Percentiles rank a stretch among this genome's conserved stretches.
Conservation (phyloP, 2,888 invertebrate genomes). For the Parnassius apollo region DNA sequence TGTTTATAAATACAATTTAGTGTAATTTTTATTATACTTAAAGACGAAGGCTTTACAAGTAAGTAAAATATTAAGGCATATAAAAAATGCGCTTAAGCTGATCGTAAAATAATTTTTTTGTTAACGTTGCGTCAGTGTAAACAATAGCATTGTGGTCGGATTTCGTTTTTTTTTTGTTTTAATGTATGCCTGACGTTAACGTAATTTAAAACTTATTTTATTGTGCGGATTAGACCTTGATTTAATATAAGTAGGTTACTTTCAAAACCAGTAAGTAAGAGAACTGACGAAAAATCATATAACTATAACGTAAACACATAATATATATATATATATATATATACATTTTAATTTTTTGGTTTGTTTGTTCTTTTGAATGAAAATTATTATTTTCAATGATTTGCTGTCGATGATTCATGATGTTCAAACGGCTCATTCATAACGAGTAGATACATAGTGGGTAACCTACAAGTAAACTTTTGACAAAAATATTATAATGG, state of each 20-base stretch:
- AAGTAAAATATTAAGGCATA: constrained; percentile 47
- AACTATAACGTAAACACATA: too few species aligned
- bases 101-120: background rate
- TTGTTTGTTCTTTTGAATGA: background rate
- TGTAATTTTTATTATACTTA: constrained; percentile 43
- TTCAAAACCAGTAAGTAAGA: background rate
- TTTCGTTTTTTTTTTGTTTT: constrained; percentile 7
- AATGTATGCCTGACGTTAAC: constrained; percentile 5
- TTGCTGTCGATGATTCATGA: too few species aligned
- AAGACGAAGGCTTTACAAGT: constrained; percentile 65
- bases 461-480: too few species aligned
- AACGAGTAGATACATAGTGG: too few species aligned
- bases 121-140: background rate
- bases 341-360: too few species aligned
- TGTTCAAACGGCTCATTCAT: too few species aligned
- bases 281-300: too few species aligned
- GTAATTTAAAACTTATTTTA: constrained; percentile 14
- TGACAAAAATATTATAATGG: too few species aligned
- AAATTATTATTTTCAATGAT: background rate
- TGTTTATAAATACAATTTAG: constrained; percentile 70
- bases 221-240: constrained; percentile 11
- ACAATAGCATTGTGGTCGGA: constrained; percentile 13
- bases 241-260: background rate
- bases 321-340: too few species aligned
- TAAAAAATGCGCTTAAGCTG: background rate